Conservation (phyloP, 2,888 invertebrate genomes). For the Hirtodrosophila alboralis region DNA sequence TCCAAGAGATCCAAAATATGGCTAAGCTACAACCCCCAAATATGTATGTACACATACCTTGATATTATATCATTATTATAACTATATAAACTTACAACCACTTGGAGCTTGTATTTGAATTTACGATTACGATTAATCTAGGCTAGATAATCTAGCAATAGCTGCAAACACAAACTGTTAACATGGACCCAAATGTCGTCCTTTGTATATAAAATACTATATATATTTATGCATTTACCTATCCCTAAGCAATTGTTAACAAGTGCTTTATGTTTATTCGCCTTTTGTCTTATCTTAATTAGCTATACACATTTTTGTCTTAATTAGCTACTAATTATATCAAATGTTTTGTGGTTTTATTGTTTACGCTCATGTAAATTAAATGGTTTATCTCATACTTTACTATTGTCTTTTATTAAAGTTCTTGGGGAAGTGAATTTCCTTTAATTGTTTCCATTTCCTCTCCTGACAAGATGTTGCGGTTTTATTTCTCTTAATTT, state of each 20-base stretch:
- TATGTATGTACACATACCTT: slow-evolving; percentile 19
- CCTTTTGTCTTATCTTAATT: slow-evolving; percentile 57
- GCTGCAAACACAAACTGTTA: slow-evolving; percentile 54
- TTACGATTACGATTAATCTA: slow-evolving; percentile 58
- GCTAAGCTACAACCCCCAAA: slow-evolving; percentile 44
- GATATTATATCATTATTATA: slow-evolving; percentile 43
- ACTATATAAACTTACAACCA: slow-evolving; percentile 46
- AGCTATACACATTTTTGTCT: slow-evolving; percentile 50
- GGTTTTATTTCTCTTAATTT: too few relatives aligned
- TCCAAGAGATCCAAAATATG: slow-evolving; percentile 33
- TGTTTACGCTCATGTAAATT: slow-evolving; percentile 51
- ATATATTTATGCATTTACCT: slow-evolving; percentile 41
- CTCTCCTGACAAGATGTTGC: too few relatives aligned
- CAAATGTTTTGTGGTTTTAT: slow-evolving; percentile 29
- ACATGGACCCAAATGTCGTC: slow-evolving; percentile 50
- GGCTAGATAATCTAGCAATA: slow-evolving; percentile 39
- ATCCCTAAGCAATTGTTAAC: slow-evolving; percentile 74
- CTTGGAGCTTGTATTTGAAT: slow-evolving; percentile 74
- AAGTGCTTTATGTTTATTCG: slow-evolving; percentile 70
- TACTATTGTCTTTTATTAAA: too few relatives aligned
- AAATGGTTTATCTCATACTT: slow-evolving; percentile 36
- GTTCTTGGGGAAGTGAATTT: too few relatives aligned
- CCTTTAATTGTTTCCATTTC: too few relatives aligned
- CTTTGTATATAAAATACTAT: slow-evolving; percentile 56
- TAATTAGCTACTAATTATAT: slow-evolving; percentile 52